Percentiles rank a stretch among this genome's conserved stretches.
These are phyloP conservation scores for Philopedon plagiatum DNA, from an alignment of 2,888 invertebrate genomes.

Conservation along the genomic window DNA sequence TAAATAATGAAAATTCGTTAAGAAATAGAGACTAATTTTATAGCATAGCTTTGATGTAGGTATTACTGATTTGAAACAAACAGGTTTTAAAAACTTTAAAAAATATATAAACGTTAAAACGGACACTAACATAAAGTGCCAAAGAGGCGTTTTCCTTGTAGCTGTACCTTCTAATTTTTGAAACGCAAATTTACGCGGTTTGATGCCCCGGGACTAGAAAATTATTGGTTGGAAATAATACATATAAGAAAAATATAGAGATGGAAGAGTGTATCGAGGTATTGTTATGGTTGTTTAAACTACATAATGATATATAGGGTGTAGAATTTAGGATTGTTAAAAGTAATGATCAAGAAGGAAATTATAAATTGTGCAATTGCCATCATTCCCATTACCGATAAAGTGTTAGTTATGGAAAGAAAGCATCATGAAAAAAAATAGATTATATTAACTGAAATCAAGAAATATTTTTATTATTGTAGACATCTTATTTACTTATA, in stretches of 20 bases:
- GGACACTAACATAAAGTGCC: constrained; percentile 18
- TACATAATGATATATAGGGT: constrained; percentile 20
- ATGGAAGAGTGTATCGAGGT: constrained; percentile 17
- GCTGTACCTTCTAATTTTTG: constrained; percentile 25
- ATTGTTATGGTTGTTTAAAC: constrained; percentile 26
- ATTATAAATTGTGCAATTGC: not conserved
- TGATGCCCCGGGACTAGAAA: constrained; percentile 17
- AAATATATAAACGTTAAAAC: not conserved
- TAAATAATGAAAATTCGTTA: too few relatives aligned
- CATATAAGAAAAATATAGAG: constrained; percentile 29
- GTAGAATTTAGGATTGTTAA: constrained; percentile 15
- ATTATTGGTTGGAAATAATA: constrained; percentile 29
- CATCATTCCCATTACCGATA: too few relatives aligned
- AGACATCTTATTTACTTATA: too few relatives aligned
- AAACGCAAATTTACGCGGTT: constrained; percentile 21
- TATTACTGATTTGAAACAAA: too few relatives aligned
- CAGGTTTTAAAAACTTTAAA: not conserved
- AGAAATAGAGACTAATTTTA: too few relatives aligned
- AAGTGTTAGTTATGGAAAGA: too few relatives aligned
- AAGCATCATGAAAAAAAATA: too few relatives aligned
- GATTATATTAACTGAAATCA: too few relatives aligned
- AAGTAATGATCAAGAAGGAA: not conserved
- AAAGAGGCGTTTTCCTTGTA: constrained; percentile 12
- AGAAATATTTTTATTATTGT: too few relatives aligned
- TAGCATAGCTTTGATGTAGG: too few relatives aligned